Evolutionary conservation across 2,113 vertebrate species (phyloP), one percentile per base, ranked within the genome.

Genomic region (Scalopus aquaticus): DNA sequence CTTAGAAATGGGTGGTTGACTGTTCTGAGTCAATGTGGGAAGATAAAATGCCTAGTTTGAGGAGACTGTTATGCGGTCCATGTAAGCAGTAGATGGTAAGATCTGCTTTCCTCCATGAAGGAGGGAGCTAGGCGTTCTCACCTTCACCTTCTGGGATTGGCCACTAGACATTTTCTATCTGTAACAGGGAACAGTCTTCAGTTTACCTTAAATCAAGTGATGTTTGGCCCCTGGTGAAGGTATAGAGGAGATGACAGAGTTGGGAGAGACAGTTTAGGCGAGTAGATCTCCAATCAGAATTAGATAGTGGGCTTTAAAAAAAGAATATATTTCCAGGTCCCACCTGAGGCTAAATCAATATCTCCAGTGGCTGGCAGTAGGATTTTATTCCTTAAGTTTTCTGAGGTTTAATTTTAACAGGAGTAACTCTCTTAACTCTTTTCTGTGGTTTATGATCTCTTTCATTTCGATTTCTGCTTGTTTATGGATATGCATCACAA

Each of bases 381-480:
- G 2, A 15, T 60, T 90, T 81, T 44, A 35, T 64, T 94, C 60
- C 51, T 56, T 95, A 62, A 62, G 60, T 9, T 30, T 62, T 28
- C 60, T 62, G 28, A 30, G 60, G 28, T 30, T 62, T 62, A 62
- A 62, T 95, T 88, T 62, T 46, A 65, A 72, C 70, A 65, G 51
- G 9, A 60, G 8, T 10, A 54, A 46, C 44, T 44, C 65, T 82
- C 32, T 54, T 70, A 90, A 42, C 60, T 90, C 64, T 28, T 92
- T 44, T 58, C 37, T 37, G 42, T 49, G 42, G 22, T 67, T 82
- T 96, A 32, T 24, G 24, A 49, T 17, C 46, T 78, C 4, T 46
- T 35, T 91, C 62, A 49, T 69, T 90, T 76, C 81, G 37, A 62
- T 51, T 62, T 93, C 51, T 60, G 51, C 54, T 79, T 88, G 28